A percentile compares a stretch with the other conserved stretches of the same genome.
phyloP scores from a whole-genome alignment of 2,113 vertebrate genomes.

The Hemichromis elongatus region DNA sequence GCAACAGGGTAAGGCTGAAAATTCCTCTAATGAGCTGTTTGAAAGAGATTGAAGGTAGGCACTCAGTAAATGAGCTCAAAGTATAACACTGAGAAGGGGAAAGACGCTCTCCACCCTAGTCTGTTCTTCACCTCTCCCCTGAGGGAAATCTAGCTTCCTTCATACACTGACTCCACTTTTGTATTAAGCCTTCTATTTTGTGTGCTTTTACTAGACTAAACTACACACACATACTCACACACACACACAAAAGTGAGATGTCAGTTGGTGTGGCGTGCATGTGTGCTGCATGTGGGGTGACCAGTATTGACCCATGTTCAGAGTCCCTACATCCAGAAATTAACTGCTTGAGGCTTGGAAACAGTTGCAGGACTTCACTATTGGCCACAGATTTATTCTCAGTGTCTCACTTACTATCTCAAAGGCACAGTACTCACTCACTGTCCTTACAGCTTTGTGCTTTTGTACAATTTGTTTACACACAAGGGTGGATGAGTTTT shows the following conservation, averaged over 20 bases:
- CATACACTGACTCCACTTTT: neutral
- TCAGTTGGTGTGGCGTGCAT: conserved; percentile 11
- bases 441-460: neutral
- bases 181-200: neutral
- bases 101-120: neutral
- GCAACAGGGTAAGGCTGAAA: neutral
- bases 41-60: conserved; percentile 2
- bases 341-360: neutral
- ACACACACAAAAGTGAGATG: neutral
- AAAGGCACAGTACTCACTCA: neutral
- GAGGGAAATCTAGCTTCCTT: conserved; percentile 10
- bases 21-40: conserved; percentile 41
- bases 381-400: conserved; percentile 33
- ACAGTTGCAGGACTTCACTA: neutral
- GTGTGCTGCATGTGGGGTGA: neutral
- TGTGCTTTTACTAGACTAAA: neutral
- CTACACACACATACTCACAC: neutral
- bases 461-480: neutral
- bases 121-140: conserved; percentile 8
- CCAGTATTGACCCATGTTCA: conserved; percentile 5
- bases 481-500: neutral
- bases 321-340: neutral
- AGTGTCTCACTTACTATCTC: neutral
- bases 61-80: conserved; percentile 10
- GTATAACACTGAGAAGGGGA: neutral